These are phyloP conservation scores for Cyclina sinensis DNA, from an alignment of 1,140 invertebrate species.

Conservation along the genomic window DNA sequence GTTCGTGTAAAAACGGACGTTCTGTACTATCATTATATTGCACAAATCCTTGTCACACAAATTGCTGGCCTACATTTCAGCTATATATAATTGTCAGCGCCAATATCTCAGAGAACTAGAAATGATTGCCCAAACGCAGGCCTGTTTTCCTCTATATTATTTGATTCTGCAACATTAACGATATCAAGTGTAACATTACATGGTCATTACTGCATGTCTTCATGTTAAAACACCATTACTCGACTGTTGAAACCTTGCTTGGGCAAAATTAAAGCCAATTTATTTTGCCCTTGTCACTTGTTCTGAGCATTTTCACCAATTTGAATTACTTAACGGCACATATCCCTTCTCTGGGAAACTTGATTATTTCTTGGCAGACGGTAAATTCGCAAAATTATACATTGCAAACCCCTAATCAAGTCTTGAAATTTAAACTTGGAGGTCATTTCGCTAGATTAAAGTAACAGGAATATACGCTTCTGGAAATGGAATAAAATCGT, in stretches of 20 bases:
- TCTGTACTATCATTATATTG: no score
- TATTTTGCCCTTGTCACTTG: conserved; percentile 46
- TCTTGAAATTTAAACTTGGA: conserved; percentile 21
- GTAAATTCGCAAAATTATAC: conserved; percentile 46
- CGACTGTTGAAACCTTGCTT: background rate
- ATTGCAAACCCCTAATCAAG: conserved; percentile 40
- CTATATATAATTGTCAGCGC: conserved; percentile 17
- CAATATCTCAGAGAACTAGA: conserved; percentile 11
- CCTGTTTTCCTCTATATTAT: conserved; percentile 23
- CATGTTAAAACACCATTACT: conserved; percentile 44
- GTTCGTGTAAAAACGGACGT: no score
- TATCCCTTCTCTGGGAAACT: background rate
- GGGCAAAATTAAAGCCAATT: conserved; percentile 54
- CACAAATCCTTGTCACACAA: background rate
- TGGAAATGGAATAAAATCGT: no score
- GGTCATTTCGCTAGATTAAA: conserved; percentile 43
- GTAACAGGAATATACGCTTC: background rate
- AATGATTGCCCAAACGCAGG: conserved; percentile 6
- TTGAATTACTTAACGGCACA: conserved; percentile 38
- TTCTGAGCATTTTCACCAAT: conserved; percentile 37
- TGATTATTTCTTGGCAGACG: conserved; percentile 41
- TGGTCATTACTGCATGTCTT: conserved; percentile 38
- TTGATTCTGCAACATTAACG: conserved; percentile 37
- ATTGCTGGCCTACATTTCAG: conserved; percentile 6
- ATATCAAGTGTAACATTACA: conserved; percentile 29